Percentiles rank a stretch among this genome's conserved stretches.
phyloP scores from a whole-genome alignment of 2,797 vertebrate genomes.

The Anolis apletophallus region DNA sequence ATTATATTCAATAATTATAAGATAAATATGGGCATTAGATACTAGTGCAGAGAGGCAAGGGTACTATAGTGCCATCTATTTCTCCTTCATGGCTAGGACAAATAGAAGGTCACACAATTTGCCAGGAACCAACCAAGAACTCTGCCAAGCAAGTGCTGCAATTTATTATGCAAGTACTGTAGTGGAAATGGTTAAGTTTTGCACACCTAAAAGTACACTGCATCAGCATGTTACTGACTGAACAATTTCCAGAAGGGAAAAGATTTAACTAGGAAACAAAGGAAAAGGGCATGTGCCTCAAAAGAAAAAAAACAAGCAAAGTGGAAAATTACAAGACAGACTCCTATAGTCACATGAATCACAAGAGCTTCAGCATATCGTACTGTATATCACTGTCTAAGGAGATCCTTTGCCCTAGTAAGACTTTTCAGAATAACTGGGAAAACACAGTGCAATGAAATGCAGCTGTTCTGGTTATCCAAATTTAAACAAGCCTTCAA shows the following conservation, averaged over 20 bases:
- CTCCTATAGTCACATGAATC: conserved; percentile 20
- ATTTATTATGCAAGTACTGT: not conserved
- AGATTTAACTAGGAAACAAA: conserved; percentile 60
- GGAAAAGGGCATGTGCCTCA: conserved; percentile 39
- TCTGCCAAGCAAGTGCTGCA: not conserved
- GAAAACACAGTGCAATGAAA: conserved; percentile 18
- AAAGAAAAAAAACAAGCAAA: conserved; percentile 29
- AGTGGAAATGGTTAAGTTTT: not conserved
- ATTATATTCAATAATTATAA: not conserved
- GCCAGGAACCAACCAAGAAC: not conserved
- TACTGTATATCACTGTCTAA: not conserved
- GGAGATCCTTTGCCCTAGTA: not conserved
- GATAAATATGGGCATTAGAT: not conserved
- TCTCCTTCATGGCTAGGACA: not conserved
- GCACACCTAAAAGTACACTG: conserved; percentile 21
- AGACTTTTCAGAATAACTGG: conserved; percentile 14
- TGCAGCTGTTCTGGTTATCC: not conserved
- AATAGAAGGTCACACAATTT: not conserved
- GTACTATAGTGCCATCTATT: not conserved
- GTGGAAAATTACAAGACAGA: conserved; percentile 51
- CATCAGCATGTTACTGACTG: conserved; percentile 54
- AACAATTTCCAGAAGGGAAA: conserved; percentile 56
- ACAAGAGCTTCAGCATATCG: conserved; percentile 27
- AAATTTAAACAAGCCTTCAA: not conserved
- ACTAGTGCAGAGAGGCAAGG: not conserved